Evolutionary conservation across 2,797 vertebrate species (phyloP).

Genomic region (Lateolabrax maculatus): DNA sequence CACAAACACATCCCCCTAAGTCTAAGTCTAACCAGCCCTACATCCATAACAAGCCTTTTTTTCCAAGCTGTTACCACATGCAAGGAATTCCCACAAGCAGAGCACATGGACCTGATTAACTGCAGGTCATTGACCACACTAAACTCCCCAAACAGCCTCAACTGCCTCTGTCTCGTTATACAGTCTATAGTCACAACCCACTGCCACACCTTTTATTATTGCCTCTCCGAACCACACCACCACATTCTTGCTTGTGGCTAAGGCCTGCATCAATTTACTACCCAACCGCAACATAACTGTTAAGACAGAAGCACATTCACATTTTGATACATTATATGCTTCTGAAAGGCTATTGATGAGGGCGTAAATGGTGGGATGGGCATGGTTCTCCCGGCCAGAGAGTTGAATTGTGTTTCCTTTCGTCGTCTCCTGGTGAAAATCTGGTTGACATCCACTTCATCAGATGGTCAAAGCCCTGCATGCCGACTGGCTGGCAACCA

Average conservation of each 20-base stretch:
- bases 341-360: constrained; percentile 12
- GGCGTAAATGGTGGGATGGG: constrained; percentile 22
- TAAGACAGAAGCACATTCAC: constrained; percentile 15
- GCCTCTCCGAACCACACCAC: background rate
- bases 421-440: constrained; percentile 61
- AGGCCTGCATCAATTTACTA: background rate
- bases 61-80: constrained; percentile 73
- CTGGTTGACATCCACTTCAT: constrained; percentile 58
- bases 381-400: constrained; percentile 11
- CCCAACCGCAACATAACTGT: background rate
- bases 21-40: constrained; percentile 43
- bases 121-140: constrained; percentile 68
- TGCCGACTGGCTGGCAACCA: constrained; percentile 48
- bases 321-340: background rate
- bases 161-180: constrained; percentile 41
- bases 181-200: too few species aligned
- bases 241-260: constrained; percentile 24
- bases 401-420: constrained; percentile 41
- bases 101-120: constrained; percentile 71
- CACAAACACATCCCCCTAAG: constrained; percentile 75
- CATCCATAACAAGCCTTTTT: constrained; percentile 73
- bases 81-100: constrained; percentile 67
- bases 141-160: constrained; percentile 49
- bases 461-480: constrained; percentile 41
- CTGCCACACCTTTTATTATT: constrained; percentile 32